Base-by-base conservation (phyloP, 23 tunicate species). In the Oikopleura dioica region DNA sequence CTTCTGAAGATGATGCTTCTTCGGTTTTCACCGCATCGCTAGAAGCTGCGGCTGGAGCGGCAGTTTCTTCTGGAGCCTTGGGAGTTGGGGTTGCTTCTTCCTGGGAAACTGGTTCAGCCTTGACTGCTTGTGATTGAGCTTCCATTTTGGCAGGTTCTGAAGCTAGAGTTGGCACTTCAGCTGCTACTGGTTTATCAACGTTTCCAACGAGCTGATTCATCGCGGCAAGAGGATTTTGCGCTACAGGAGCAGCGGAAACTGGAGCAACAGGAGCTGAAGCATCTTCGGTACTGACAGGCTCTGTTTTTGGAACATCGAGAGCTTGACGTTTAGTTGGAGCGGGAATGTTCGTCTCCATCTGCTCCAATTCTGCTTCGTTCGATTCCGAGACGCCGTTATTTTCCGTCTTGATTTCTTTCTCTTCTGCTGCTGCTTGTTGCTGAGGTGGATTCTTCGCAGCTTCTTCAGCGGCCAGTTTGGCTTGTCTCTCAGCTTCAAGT, bases 371-470 rank as follows among this genome's bases (percentile, higher is more conserved):
- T 24, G 26, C 59, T 51, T 24, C 21, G 21, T 23, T 16, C n/a
- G 0, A 24, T 28, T 24, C 26, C n/a, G 28, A 51, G 26, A 51
- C n/a, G 26, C 59, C 26, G 30, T 0, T 5, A 37, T 32, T 28
- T 38, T 34, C 59, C 32, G 44, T 63, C 50, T 37, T 38, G 36
- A 38, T 26, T 78, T 51, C 80, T 50, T 76, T 37, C 63, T 68
- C 21, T 55, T 77, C 82, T 69, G 76, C 69, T 37, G 79, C 59
- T 36, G 79, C 75, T 38, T 82, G 77, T 58, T 78, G 80, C 36
- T 0, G 59, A 51, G 26, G 59, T 0, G n/a, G 59, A 51, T 26
- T 28, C 59, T 51, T 26, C 26, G n/a, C 4, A 36, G 59, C 37
- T 38, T 32, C 33, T 83, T n/a, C n/a, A n/a, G n/a, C n/a, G n/a